A percentile compares a stretch with the other conserved stretches of the same genome.
phyloP scores from a whole-genome alignment of 2,113 vertebrate genomes.

The Terrapene triunguis region DNA sequence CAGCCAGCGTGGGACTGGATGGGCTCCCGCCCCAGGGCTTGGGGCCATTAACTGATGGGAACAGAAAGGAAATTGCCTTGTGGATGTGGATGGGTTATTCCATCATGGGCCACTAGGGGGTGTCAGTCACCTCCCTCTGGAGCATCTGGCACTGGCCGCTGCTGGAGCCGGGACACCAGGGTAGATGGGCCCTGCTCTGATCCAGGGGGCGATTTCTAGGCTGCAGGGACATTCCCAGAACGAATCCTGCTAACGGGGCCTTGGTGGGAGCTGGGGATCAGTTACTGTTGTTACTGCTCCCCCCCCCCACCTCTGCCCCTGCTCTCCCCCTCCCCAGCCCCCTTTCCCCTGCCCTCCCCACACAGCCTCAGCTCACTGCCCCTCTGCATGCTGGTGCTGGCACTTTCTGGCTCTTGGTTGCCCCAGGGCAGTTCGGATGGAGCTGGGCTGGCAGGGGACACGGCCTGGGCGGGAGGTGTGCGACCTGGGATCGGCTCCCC shows the following conservation, averaged over 20 bases:
- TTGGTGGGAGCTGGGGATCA: not conserved
- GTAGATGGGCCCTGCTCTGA: not conserved
- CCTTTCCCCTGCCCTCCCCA: not conserved
- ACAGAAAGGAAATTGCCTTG: too few relatives aligned
- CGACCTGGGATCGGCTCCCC: not conserved
- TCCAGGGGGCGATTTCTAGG: not conserved
- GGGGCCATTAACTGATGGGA: too few relatives aligned
- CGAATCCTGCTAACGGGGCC: fast-evolving
- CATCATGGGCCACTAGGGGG: fast-evolving
- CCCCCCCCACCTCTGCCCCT: too few relatives aligned
- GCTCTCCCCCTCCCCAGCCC: not conserved
- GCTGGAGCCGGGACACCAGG: too few relatives aligned
- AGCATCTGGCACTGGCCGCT: not conserved
- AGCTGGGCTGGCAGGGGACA: not conserved
- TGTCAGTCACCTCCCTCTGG: not conserved
- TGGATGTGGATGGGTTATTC: fast-evolving
- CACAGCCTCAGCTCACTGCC: too few relatives aligned
- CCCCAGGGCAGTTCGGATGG: not conserved
- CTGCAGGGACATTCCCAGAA: not conserved
- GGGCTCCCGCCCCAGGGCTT: too few relatives aligned
- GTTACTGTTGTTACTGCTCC: not conserved
- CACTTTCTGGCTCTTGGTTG: not conserved
- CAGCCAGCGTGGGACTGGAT: too few relatives aligned
- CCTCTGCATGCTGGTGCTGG: too few relatives aligned
- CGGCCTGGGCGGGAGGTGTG: too few relatives aligned